Base-by-base conservation (phyloP, 2,888 invertebrate species). In the Disparrhopalites patrizii region DNA sequence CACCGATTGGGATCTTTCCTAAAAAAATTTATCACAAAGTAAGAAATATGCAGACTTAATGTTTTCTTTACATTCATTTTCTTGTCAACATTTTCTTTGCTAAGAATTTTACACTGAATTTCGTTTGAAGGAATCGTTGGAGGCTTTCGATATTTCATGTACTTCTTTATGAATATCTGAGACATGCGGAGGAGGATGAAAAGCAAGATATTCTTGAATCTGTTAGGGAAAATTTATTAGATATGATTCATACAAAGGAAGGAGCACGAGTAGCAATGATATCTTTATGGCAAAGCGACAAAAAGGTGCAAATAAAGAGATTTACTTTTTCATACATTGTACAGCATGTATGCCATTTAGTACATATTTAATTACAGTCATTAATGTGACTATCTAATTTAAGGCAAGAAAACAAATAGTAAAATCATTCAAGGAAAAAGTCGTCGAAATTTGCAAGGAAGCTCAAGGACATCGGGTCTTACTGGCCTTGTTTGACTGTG, bases 381-480 rank as follows among this genome's bases (percentile, higher is more conserved):
- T 5, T 43, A 5, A 18, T 43, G n/a, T 40, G 4, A 40, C 18
- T 40, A 10, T 20, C 25, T 13, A 10, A 43, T 69, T 76, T 15
- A 79, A 90, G 88, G 81, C 82, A 69, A 78, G 83, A 43, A 84
- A 84, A 75, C 83, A 85, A 13, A 90, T 93, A 58, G 83, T 97
- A 68, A 96, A 96, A 82, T 85, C 87, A 56, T 84, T 97, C 27
- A 96, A 96, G 78, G 89, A 90, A 68, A 88, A 92, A 77, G 84
- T 91, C 0, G 81, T 87, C 3, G 87, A 90, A 64, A 83, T 94
- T 10, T 87, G 89, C 60, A 85, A 85, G 69, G 94, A 96, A 75
- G 92, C 96, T 79, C 87, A 91, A 73, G 96, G 94, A 0, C 90
- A 94, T 78, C 81, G 89, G 30, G 85, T 91, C 25, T 80, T 97